Conservation (phyloP, 2,113 vertebrate genomes). For the human region DNA sequence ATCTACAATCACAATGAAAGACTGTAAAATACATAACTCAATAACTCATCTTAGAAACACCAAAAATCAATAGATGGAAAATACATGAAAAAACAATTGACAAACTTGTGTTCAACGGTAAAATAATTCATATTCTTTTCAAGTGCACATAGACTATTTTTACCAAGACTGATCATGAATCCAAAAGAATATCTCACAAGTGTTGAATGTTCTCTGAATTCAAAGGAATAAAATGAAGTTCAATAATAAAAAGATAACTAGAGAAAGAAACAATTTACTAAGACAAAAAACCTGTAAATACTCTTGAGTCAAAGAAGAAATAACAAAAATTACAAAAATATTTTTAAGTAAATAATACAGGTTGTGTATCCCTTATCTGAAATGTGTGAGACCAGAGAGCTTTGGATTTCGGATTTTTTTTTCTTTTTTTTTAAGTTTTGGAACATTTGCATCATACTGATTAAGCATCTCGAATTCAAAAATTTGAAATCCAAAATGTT, state of each 20-base stretch:
- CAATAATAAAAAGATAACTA: background rate
- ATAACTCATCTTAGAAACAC: background rate
- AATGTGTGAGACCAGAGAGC: background rate
- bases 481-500: background rate
- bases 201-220: background rate
- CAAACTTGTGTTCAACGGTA: background rate
- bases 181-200: background rate
- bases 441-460: background rate
- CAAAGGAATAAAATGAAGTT: background rate
- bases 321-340: background rate
- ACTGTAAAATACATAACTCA: background rate
- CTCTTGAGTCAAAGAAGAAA: background rate
- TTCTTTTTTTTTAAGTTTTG: background rate
- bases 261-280: background rate
- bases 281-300: background rate
- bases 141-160: background rate
- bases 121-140: background rate
- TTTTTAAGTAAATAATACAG: background rate
- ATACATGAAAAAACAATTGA: background rate
- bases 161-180: background rate
- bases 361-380: background rate
- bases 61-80: background rate
- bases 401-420: background rate
- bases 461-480: background rate
- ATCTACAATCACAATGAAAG: background rate